A percentile compares a stretch with the other conserved stretches of the same genome.
Evolutionary conservation across 2,888 invertebrate genomes (phyloP).

Genomic region (Reticulitermes lucifugus): DNA sequence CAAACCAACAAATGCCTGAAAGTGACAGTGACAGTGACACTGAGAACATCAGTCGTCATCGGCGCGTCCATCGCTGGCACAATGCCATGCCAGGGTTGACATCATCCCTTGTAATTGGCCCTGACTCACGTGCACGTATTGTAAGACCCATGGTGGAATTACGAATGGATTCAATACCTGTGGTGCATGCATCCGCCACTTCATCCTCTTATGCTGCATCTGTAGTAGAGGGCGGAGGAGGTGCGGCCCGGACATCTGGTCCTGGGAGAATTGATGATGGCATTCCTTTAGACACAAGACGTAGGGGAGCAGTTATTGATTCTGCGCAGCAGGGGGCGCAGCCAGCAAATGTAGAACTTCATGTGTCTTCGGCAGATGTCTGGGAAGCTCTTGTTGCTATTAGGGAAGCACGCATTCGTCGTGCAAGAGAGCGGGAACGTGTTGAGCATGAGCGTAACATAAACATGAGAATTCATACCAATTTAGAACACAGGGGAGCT

Average conservation of each 20-base stretch:
- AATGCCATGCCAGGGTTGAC: conserved; percentile 1
- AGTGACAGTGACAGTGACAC: conserved; percentile 52
- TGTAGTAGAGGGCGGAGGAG: not conserved
- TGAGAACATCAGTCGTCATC: conserved; percentile 32
- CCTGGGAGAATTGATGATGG: conserved; percentile 24
- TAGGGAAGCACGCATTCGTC: conserved; percentile 69
- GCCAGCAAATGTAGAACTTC: conserved; percentile 61
- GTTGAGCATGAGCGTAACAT: conserved; percentile 32
- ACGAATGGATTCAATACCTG: conserved; percentile 47
- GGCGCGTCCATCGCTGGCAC: conserved; percentile 54
- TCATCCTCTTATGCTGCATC: conserved; percentile 19
- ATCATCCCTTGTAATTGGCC: conserved; percentile 36
- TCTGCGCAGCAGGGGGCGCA: conserved; percentile 57
- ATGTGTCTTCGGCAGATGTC: conserved; percentile 68
- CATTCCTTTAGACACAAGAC: conserved; percentile 18
- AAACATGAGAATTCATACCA: conserved; percentile 23
- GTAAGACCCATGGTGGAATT: conserved; percentile 36
- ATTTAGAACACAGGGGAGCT: not conserved
- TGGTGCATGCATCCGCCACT: conserved; percentile 26
- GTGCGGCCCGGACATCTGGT: conserved; percentile 16
- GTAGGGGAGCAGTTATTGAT: conserved; percentile 42
- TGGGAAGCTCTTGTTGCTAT: conserved; percentile 77
- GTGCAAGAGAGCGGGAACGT: conserved; percentile 51
- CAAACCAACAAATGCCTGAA: not conserved
- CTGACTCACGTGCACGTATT: conserved; percentile 27